phyloP scores from a whole-genome alignment of 1,140 invertebrate species.

The Limonius californicus region DNA sequence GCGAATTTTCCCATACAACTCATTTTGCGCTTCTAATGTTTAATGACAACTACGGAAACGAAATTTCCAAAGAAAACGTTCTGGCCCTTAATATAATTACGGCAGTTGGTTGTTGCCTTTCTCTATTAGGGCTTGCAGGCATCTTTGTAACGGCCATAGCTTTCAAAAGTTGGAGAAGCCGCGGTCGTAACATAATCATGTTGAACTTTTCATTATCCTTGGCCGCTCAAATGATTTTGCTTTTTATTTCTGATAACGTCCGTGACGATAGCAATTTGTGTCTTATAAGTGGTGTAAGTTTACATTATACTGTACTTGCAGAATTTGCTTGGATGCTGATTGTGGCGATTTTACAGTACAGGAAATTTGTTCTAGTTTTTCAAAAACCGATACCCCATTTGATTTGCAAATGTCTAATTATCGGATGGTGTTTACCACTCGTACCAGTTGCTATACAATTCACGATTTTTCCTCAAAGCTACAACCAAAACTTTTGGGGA shows the following conservation, averaged over 20 bases:
- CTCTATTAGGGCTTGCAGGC: conserved; percentile 53
- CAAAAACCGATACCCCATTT: conserved; percentile 46
- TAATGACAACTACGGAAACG: background rate
- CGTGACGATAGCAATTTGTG: conserved; percentile 48
- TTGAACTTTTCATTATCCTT: conserved; percentile 56
- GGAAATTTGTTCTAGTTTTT: conserved; percentile 57
- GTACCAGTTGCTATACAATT: conserved; percentile 40
- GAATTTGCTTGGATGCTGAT: conserved; percentile 66
- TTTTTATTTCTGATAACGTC: conserved; percentile 47
- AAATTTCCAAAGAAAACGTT: background rate
- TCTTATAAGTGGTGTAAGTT: conserved; percentile 40
- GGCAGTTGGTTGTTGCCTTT: conserved; percentile 57
- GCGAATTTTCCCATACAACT: conserved; percentile 37
- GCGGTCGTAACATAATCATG: conserved; percentile 60
- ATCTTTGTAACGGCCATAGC: conserved; percentile 57
- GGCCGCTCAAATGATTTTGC: conserved; percentile 55
- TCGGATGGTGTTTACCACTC: conserved; percentile 41
- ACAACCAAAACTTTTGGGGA: conserved; percentile 37
- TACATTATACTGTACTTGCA: conserved; percentile 60
- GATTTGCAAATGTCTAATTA: conserved; percentile 40
- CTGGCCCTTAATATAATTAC: conserved; percentile 55
- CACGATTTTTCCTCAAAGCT: conserved; percentile 50
- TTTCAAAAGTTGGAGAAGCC: conserved; percentile 58
- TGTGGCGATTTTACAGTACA: conserved; percentile 60
- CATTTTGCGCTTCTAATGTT: conserved; percentile 35